Percentiles rank a stretch among this genome's conserved stretches.
These are phyloP conservation scores for Melanerpes formicivorus DNA, from an alignment of 2,113 vertebrate genomes.

Conservation along the genomic window DNA sequence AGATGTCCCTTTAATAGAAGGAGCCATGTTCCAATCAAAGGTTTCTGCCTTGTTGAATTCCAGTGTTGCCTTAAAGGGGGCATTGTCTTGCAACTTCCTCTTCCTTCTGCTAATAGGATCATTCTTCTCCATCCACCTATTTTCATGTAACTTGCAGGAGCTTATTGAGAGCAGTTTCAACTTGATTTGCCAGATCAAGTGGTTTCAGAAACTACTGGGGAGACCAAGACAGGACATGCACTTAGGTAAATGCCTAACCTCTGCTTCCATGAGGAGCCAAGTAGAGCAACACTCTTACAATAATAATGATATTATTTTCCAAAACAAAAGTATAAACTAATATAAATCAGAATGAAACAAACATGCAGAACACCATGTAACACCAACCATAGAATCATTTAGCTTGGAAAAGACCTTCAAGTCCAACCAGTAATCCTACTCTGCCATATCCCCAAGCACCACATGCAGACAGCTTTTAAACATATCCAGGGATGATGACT, in stretches of 20 bases:
- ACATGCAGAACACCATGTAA: neutral
- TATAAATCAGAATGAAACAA: neutral
- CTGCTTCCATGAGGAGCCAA: neutral
- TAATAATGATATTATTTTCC: neutral
- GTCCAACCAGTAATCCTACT: no score
- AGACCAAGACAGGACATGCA: neutral
- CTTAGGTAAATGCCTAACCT: neutral
- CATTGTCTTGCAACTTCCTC: neutral
- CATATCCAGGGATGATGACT: no score
- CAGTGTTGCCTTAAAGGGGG: neutral
- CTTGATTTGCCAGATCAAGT: neutral
- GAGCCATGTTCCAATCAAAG: neutral
- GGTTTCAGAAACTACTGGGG: neutral
- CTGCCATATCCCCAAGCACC: no score
- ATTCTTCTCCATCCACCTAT: neutral
- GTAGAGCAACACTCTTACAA: neutral
- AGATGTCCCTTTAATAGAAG: neutral
- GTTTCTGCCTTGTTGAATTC: slow-evolving; percentile 15
- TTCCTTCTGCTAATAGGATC: neutral
- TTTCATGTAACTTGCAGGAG: neutral
- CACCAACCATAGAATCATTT: neutral
- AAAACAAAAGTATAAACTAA: neutral
- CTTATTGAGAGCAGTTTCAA: neutral
- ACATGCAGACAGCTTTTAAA: no score
- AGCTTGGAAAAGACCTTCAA: no score